phyloP scores from a whole-genome alignment of 2,888 invertebrate genomes.

The Phyto melanocephala region DNA sequence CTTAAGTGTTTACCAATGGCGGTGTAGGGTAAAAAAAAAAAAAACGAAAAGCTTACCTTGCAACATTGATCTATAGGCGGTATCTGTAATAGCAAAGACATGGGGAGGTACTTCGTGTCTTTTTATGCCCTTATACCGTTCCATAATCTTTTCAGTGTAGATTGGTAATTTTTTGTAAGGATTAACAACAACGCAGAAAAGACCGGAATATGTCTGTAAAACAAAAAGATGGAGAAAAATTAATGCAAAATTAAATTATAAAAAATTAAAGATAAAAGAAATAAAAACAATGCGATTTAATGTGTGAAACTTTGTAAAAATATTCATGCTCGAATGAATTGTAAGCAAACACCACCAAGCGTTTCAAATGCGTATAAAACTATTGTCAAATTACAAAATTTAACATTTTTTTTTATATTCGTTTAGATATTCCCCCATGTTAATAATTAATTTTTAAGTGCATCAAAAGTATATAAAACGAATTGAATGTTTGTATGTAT shows the following conservation, averaged over 20 bases:
- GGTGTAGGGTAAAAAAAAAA: too few species aligned
- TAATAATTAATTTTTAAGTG: too few species aligned
- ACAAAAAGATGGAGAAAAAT: constrained; percentile 7
- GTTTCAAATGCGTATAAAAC: too few species aligned
- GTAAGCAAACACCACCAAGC: too few species aligned
- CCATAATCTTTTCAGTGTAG: constrained; percentile 99
- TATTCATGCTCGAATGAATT: not conserved
- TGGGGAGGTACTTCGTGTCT: constrained; percentile 99
- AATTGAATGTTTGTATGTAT: too few species aligned
- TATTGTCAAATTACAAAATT: too few species aligned
- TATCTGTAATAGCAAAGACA: constrained; percentile 99
- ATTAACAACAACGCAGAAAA: constrained; percentile 99
- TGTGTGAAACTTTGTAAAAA: not conserved
- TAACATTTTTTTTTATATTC: too few species aligned
- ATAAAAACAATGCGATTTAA: not conserved
- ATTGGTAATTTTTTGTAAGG: constrained; percentile 99
- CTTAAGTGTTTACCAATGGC: too few species aligned
- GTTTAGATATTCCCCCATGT: too few species aligned
- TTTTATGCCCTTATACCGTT: constrained; percentile 99
- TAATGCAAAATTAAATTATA: not conserved
- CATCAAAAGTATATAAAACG: too few species aligned
- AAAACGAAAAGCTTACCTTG: constrained; percentile 86
- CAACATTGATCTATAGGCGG: constrained; percentile 99
- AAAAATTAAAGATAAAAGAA: not conserved
- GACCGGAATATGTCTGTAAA: constrained; percentile 97